Evolutionary conservation across 2,113 vertebrate genomes (phyloP).

Genomic region (Dissostichus mawsoni): DNA sequence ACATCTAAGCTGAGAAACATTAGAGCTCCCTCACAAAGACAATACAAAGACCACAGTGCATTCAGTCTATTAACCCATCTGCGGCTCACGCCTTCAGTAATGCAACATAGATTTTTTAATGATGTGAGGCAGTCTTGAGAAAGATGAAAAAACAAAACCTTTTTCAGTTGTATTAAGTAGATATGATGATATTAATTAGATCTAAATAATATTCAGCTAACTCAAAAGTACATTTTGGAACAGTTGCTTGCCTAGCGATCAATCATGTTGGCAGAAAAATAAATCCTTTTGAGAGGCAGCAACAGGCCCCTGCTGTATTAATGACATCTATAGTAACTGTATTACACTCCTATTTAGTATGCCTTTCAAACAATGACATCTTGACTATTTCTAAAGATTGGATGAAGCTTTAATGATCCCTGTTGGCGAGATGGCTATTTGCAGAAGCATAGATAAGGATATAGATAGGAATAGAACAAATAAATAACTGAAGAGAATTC

Average conservation of each 20-base stretch:
- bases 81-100: not conserved
- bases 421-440: constrained; percentile 25
- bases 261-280: constrained; percentile 31
- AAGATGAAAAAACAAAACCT: not conserved
- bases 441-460: constrained; percentile 14
- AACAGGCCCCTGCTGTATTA: constrained; percentile 23
- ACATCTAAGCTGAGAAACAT: constrained; percentile 10
- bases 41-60: constrained; percentile 8
- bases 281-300: constrained; percentile 35
- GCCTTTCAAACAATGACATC: constrained; percentile 36
- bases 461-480: constrained; percentile 48
- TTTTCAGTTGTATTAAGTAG: constrained; percentile 10
- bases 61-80: constrained; percentile 17
- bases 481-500: constrained; percentile 24
- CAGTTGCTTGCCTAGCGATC: not conserved
- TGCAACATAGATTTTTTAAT: constrained; percentile 32
- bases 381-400: constrained; percentile 43
- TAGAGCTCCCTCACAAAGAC: constrained; percentile 11
- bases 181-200: constrained; percentile 7
- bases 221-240: not conserved
- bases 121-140: constrained; percentile 5
- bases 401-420: constrained; percentile 54
- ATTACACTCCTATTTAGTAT: constrained; percentile 32
- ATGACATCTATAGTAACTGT: constrained; percentile 34
- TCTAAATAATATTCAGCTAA: constrained; percentile 1